These are phyloP conservation scores for Lasiurus borealis DNA, from an alignment of 2,113 vertebrate species.

Conservation along the genomic window DNA sequence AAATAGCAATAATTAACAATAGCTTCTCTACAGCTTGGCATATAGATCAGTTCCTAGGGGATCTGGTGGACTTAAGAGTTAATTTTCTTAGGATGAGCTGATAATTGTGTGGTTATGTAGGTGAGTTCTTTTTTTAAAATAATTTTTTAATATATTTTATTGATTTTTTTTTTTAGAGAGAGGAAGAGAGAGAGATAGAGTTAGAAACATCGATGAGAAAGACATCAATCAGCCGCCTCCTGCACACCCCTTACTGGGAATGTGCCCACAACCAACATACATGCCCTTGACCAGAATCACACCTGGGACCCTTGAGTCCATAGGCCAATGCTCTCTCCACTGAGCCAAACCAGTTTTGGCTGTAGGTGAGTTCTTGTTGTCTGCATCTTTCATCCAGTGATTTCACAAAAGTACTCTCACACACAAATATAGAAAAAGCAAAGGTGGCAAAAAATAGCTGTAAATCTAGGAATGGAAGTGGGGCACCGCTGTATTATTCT, in stretches of 20 bases:
- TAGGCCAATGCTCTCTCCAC: no score
- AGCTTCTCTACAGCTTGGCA: no score
- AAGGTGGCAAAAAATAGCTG: background rate
- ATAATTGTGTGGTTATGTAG: rapidly evolving
- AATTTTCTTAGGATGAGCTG: background rate
- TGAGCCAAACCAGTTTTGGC: no score
- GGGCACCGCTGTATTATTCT: rapidly evolving
- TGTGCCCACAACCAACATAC: no score
- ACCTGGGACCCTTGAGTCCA: no score
- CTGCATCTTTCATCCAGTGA: background rate
- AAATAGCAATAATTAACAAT: background rate
- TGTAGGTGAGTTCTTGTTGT: rapidly evolving
- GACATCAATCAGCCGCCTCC: no score
- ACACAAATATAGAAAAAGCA: rapidly evolving
- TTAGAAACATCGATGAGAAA: no score
- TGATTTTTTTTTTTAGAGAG: no score
- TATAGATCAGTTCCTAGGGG: background rate
- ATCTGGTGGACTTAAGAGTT: background rate
- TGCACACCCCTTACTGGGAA: no score
- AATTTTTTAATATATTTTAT: no score
- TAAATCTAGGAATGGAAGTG: rapidly evolving
- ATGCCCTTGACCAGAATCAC: no score
- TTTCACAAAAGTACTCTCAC: background rate
- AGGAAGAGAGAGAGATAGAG: no score
- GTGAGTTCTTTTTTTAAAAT: background rate